Evolutionary conservation across 2,113 vertebrate species (phyloP).

Genomic region (Megatriorchis doriae): DNA sequence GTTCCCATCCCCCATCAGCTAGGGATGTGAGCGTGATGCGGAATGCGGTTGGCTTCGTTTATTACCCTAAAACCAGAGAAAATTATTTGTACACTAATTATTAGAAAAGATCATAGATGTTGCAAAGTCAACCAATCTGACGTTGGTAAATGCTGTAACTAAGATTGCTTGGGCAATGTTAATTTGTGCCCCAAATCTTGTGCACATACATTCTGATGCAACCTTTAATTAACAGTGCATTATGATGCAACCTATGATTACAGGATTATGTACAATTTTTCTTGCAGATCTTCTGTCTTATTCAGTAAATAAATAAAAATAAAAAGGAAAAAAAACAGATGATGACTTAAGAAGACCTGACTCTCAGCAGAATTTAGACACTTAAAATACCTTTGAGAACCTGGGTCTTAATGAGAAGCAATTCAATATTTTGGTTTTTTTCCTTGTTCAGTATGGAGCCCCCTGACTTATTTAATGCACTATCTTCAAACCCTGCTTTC

Average conservation of each 20-base stretch:
- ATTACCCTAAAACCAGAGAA: neutral
- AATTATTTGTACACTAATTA: neutral
- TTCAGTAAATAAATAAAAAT: neutral
- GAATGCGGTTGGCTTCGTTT: neutral
- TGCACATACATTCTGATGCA: neutral
- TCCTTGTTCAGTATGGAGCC: neutral
- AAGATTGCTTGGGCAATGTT: neutral
- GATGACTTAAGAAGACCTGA: neutral
- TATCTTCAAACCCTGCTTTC: neutral
- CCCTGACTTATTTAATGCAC: neutral
- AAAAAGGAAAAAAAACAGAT: too few relatives aligned
- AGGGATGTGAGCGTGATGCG: neutral
- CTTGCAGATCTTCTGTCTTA: neutral
- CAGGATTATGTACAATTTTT: neutral
- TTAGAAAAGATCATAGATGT: neutral
- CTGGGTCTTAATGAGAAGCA: neutral
- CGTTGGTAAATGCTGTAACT: neutral
- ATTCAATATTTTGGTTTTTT: neutral
- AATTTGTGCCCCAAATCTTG: neutral
- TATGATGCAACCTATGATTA: neutral
- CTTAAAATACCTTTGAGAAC: slow-evolving; percentile 6
- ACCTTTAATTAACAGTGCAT: neutral
- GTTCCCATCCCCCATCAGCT: neutral
- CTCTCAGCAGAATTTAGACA: neutral
- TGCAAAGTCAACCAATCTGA: neutral